Base-by-base conservation (phyloP, 2,888 invertebrate genomes). In the Antheraea assamensis region DNA sequence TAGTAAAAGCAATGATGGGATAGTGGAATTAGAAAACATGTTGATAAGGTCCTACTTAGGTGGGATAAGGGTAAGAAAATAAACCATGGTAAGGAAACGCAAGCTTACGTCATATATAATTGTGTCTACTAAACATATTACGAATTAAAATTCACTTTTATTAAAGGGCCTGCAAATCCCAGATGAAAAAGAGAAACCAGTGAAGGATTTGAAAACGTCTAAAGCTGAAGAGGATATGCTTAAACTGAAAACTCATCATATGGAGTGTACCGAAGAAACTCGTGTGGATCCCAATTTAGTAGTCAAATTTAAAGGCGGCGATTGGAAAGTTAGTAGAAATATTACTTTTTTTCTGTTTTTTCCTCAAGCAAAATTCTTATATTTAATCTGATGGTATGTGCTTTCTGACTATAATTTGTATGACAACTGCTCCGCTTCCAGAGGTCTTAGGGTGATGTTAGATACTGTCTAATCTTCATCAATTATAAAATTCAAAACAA, bases 181-280 rank as follows among this genome's bases (percentile, higher is more conserved):
- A 5, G 35, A 68, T 7, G 17, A 31, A 66, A 66, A 31, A 19
- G 68, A 61, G 58, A 58, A 13, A 35, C 35, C 13, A 5, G 24
- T 24, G 35, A 71, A n/a, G 35, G 71, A 24, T 55, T 19, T 24
- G 42, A 24, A 52, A 55, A 73, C 19, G 4, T 68, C 68, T 21
- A 68, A 35, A 24, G 8, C 30, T 15, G 55, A 73, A 27, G 42
- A 66, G 21, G 72, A 72, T 1, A 42, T 66, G 19, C 15, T 52
- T 7, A 35, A 30, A 4, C 19, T 80, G 49, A 78, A 75, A 21
- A 75, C 74, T n/a, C 77, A 79, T 55, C 82, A 86, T 10, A 75
- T 84, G 70, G 82, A 86, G 64, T 90, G 90, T 71, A 76, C 85
- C 0, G 85, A 84, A 5, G 81, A 85, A 52, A 81, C 83, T 0